phyloP scores from a whole-genome alignment of 2,888 invertebrate species.

The Capitulum mitella region DNA sequence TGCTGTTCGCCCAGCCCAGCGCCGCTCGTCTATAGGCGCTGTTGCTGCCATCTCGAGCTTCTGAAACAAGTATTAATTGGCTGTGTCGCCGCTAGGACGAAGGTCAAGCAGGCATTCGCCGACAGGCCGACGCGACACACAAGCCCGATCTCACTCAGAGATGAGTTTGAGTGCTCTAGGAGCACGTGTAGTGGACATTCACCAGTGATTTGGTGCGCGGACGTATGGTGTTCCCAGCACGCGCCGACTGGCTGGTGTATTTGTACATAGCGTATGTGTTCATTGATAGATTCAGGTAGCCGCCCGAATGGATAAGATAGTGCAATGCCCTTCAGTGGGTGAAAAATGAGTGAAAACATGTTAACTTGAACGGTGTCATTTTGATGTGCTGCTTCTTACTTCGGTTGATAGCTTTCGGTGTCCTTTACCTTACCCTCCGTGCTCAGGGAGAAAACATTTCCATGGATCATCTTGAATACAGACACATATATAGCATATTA shows the following conservation, averaged over 20 bases:
- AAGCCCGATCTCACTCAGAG: neutral
- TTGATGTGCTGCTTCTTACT: neutral
- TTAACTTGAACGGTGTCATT: neutral
- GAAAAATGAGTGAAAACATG: neutral
- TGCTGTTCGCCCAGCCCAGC: conserved; percentile 55
- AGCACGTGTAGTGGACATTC: no score
- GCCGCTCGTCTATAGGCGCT: neutral
- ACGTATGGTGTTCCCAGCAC: no score
- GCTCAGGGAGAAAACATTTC: neutral
- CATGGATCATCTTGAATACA: no score
- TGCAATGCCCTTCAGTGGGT: neutral
- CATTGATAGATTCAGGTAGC: neutral
- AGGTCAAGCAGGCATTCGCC: neutral
- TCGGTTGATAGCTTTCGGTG: neutral
- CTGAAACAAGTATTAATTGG: conserved; percentile 4
- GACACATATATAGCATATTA: no score
- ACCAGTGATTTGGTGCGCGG: no score
- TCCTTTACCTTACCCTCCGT: neutral
- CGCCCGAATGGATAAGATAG: neutral
- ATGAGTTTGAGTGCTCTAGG: no score
- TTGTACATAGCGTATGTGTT: no score
- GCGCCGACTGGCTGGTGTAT: no score
- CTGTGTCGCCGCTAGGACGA: neutral
- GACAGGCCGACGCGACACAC: neutral
- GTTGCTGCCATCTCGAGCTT: conserved; percentile 2